Evolutionary conservation across 2,888 invertebrate species (phyloP).

Genomic region (Bembecia ichneumoniformis): DNA sequence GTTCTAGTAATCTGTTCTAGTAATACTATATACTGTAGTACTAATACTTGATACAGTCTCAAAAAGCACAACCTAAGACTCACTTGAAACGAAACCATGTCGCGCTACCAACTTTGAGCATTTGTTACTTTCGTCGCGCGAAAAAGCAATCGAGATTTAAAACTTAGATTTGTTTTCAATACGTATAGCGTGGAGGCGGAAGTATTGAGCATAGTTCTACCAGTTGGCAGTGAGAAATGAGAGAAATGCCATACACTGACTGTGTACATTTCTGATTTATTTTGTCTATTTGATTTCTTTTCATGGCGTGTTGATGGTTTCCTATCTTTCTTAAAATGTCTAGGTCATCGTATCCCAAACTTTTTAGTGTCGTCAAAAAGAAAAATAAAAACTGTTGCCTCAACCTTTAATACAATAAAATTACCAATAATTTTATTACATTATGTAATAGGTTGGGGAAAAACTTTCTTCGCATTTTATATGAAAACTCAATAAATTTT

Average conservation of each 20-base stretch:
- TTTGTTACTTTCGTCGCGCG: constrained; percentile 29
- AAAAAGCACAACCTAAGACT: constrained; percentile 14
- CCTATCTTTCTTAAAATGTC: too few species aligned
- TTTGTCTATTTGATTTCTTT: background rate
- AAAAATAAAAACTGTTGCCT: too few species aligned
- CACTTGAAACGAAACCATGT: constrained; percentile 38
- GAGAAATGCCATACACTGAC: background rate
- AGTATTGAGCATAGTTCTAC: background rate
- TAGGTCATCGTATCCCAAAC: too few species aligned
- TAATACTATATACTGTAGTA: background rate
- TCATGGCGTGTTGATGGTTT: background rate
- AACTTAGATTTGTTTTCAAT: constrained; percentile 31
- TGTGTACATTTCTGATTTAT: background rate
- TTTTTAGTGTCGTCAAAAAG: too few species aligned
- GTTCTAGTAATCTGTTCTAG: too few species aligned
- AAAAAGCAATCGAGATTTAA: constrained; percentile 26
- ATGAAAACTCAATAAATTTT: too few species aligned
- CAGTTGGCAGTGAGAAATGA: constrained; percentile 1
- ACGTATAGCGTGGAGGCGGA: constrained; percentile 1
- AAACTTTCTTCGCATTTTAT: too few species aligned
- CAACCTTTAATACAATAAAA: too few species aligned
- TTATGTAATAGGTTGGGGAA: too few species aligned
- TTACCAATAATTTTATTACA: too few species aligned
- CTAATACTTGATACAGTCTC: background rate
- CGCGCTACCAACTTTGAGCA: constrained; percentile 31